Evolutionary conservation across 2,113 vertebrate genomes (phyloP), one percentile per base, ranked within the genome.

Genomic region (Nestor notabilis): DNA sequence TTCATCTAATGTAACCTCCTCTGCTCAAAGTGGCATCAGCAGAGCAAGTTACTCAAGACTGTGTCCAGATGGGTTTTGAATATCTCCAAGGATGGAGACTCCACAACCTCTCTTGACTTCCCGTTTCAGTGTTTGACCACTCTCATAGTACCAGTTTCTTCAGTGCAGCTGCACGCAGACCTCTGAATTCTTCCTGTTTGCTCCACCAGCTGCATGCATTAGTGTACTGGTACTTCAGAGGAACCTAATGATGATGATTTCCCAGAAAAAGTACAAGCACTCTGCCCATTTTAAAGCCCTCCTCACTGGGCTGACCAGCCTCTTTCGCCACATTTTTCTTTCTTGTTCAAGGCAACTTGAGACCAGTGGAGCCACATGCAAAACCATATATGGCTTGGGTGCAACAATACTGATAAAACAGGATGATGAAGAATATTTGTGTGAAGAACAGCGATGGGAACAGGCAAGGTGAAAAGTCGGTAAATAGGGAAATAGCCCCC

Each of bases 201-300:
- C 7, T 24, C 17, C 8, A 33, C 37, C 3, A 43, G 9, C 64
- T 24, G 5, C 23, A 5, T 20, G 10, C 60, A 27, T 53, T 25
- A n/a, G 7, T 7, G 3, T 24, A 4, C 13, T 43, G 19, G 33
- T 46, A 39, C 60, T 70, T 50, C 69, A 74, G 70, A 87, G 53
- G 23, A 29, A 8, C 44, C 16, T n/a, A 13, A 11, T 15, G 8
- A 5, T 5, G 55, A 13, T 23, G 37, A 24, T 66, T 83, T 83
- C 21, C 41, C 21, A 70, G 65, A 19, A 43, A 2, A 39, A 41
- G 4, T 39, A 5, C 9, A 28, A 81, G 31, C 0, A 0, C 39
- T 84, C 17, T 69, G 25, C 43, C 76, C 9, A 0, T 25, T 84
- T 52, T 12, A 11, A 79, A 56, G 28, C 33, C 72, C 39, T 68